Base-by-base conservation (phyloP, 2,888 invertebrate species). In the Balanococcus diminutus region DNA sequence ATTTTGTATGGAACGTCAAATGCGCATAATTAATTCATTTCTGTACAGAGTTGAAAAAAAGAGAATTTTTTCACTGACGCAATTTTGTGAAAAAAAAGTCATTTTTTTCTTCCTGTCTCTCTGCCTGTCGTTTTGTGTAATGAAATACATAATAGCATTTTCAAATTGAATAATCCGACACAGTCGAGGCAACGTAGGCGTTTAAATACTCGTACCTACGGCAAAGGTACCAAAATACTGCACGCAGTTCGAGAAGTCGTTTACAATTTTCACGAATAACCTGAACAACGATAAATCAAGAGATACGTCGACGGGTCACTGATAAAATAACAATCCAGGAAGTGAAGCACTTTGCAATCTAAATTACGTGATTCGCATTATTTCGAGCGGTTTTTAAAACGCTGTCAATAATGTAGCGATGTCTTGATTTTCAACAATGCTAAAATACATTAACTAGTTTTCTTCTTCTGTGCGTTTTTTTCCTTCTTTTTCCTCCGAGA, bases 291-390 rank as follows among this genome's bases (percentile, higher is more conserved):
- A 82, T 82, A 82, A 82, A 82, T 82, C 82, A 82, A 42, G 82
- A 82, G 46, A 82, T 82, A 82, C 46, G 82, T 82, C 51, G 51
- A 82, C 51, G 28, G 42, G 82, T 28, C 39, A 46, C 82, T 28
- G 82, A 82, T 82, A 82, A 46, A 81, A 42, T 28, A 82, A 82
- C 82, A 82, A 82, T 82, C 42, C 82, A 19, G 42, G n/a, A 46
- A 82, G 28, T 46, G 28, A 22, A 82, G 82, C 82, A 39, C 46
- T 82, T 82, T 42, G 28, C 82, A 82, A 82, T 46, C 82, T 46
- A 82, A 82, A 42, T 46, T 82, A 82, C 82, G 82, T 82, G 82
- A 82, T 82, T 82, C 82, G 82, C 82, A 82, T 82, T 82, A 82
- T 82, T 82, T 82, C 25, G 39, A 81, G 28, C 22, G n/a, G 36